phyloP scores from a whole-genome alignment of 2,797 vertebrate species.

The Monodelphis domestica region DNA sequence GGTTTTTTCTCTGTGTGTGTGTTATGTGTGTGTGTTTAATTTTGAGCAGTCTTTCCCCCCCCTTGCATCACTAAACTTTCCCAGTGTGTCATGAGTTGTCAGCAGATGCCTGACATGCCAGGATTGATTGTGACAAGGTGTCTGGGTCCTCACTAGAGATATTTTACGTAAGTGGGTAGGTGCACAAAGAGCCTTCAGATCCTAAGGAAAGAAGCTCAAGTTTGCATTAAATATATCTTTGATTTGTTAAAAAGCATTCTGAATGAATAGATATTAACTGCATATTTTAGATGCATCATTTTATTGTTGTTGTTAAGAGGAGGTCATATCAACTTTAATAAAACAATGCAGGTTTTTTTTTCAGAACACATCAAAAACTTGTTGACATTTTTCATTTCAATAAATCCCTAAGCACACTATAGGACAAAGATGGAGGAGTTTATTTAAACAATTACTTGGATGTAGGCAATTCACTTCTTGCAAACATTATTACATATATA shows the following conservation, averaged over 20 bases:
- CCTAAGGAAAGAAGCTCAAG: neutral
- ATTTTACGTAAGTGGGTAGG: neutral
- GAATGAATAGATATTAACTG: neutral
- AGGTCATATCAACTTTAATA: neutral
- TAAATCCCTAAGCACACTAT: neutral
- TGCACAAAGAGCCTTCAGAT: neutral
- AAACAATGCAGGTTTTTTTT: neutral
- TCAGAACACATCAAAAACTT: neutral
- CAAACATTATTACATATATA: neutral
- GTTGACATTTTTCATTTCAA: neutral
- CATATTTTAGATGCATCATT: neutral
- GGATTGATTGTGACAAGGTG: conserved; percentile 18
- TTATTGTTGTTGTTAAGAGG: neutral
- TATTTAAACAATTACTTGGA: neutral
- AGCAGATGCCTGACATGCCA: conserved; percentile 21
- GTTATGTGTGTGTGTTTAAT: neutral
- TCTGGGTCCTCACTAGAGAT: neutral
- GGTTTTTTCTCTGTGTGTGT: neutral
- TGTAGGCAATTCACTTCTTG: neutral
- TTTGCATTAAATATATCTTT: neutral
- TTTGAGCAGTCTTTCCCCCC: neutral
- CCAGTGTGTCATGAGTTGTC: conserved; percentile 20
- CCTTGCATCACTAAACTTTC: conserved; percentile 53
- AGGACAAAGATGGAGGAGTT: neutral
- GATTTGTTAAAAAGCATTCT: neutral